Evolutionary conservation across 2,888 invertebrate genomes (phyloP).

Genomic region (Stegana nigrithorax): DNA sequence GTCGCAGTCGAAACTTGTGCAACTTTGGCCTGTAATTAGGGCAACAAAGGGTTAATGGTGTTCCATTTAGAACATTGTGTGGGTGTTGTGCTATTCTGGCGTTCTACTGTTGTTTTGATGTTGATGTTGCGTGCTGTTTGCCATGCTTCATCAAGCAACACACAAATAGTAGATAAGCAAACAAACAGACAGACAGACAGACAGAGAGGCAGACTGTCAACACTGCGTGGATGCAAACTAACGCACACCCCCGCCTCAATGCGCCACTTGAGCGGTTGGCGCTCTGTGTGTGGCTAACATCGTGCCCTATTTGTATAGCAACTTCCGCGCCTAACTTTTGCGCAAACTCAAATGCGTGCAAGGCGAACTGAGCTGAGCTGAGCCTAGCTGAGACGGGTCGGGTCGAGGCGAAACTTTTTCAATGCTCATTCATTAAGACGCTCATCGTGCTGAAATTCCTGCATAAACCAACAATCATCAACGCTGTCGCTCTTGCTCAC

Average conservation of each 20-base stretch:
- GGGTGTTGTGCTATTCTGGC: slow-evolving; percentile 1
- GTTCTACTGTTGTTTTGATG: too few relatives aligned
- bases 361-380: neutral
- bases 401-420: neutral
- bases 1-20: too few relatives aligned
- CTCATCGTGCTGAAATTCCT: slow-evolving; percentile 22
- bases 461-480: slow-evolving; percentile 49
- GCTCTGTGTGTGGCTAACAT: slow-evolving; percentile 41
- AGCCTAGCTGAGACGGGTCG: too few relatives aligned
- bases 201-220: too few relatives aligned
- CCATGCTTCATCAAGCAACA: slow-evolving; percentile 9
- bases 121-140: slow-evolving; percentile 12
- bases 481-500: slow-evolving; percentile 19
- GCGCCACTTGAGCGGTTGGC: slow-evolving; percentile 19
- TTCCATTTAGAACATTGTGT: neutral
- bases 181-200: too few relatives aligned
- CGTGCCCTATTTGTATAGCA: too few relatives aligned
- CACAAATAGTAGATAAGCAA: too few relatives aligned
- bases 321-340: too few relatives aligned
- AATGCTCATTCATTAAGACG: neutral
- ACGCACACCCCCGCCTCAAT: slow-evolving; percentile 11
- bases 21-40: too few relatives aligned
- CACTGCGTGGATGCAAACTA: too few relatives aligned
- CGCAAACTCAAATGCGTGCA: neutral
- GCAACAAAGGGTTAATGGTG: slow-evolving; percentile 4